Evolutionary conservation across 2,113 vertebrate genomes (phyloP).

Genomic region (Burhinus oedicnemus): DNA sequence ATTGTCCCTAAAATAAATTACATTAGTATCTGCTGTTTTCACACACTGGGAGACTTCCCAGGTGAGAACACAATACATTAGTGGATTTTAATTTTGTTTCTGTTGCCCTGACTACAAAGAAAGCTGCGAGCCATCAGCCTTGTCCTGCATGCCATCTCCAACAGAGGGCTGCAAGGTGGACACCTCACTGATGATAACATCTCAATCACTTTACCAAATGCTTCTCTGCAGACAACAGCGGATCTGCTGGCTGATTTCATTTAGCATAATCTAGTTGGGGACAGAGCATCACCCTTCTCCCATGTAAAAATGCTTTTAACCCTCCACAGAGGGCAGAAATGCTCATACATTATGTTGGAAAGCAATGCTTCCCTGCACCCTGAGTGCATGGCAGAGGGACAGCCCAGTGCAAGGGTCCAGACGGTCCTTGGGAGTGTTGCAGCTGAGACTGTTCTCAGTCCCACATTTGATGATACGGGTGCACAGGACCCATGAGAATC

Average conservation of each 20-base stretch:
- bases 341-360: background rate
- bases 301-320: background rate
- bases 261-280: background rate
- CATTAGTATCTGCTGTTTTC: background rate
- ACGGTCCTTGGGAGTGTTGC: background rate
- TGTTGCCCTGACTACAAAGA: background rate
- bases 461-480: accelerated
- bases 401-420: background rate
- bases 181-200: background rate
- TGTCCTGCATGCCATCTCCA: background rate
- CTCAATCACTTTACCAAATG: background rate
- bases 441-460: background rate
- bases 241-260: background rate
- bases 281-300: background rate
- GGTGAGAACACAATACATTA: background rate
- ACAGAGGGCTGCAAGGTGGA: background rate
- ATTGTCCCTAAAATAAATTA: background rate
- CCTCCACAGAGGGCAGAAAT: background rate
- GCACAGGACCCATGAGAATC: background rate
- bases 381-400: background rate
- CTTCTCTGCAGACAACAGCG: background rate
- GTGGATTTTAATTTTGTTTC: background rate
- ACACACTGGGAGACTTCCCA: background rate
- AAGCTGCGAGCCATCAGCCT: background rate
- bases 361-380: background rate